Evolutionary conservation across 2,888 invertebrate genomes (phyloP).

Genomic region (Dexiosoma caninum): DNA sequence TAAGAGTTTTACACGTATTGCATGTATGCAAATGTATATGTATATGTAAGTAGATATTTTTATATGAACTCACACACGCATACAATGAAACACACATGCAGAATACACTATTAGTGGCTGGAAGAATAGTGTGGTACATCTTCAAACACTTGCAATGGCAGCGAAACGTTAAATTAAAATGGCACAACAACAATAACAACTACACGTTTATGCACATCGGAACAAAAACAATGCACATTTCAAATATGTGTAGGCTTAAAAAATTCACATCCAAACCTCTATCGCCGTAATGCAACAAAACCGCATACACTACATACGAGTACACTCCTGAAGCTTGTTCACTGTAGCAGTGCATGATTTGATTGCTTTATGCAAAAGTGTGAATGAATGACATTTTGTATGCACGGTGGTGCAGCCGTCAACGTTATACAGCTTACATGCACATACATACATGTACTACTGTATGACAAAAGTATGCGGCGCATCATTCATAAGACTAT

Average conservation of each 20-base stretch:
- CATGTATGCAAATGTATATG: not conserved
- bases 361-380: conserved; percentile 20
- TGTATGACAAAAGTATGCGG: not conserved
- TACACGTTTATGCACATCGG: not conserved
- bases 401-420: not conserved
- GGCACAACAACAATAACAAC: conserved; percentile 13
- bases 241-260: conserved; percentile 40
- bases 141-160: conserved; percentile 57
- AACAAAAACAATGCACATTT: not conserved
- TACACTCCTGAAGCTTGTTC: not conserved
- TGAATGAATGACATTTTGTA: not conserved
- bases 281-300: conserved; percentile 8
- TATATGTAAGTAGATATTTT: no score
- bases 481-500: no score
- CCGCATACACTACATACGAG: conserved; percentile 33
- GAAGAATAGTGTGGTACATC: conserved; percentile 2
- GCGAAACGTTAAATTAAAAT: conserved; percentile 66
- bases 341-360: conserved; percentile 25
- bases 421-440: not conserved
- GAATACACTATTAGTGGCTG: not conserved
- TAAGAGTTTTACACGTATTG: conserved; percentile 7
- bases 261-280: not conserved
- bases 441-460: not conserved
- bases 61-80: no score
- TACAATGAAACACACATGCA: not conserved